A percentile compares a stretch with the other conserved stretches of the same genome.
Evolutionary conservation across 2,888 invertebrate species (phyloP).

Genomic region (Tanypteryx hageni): DNA sequence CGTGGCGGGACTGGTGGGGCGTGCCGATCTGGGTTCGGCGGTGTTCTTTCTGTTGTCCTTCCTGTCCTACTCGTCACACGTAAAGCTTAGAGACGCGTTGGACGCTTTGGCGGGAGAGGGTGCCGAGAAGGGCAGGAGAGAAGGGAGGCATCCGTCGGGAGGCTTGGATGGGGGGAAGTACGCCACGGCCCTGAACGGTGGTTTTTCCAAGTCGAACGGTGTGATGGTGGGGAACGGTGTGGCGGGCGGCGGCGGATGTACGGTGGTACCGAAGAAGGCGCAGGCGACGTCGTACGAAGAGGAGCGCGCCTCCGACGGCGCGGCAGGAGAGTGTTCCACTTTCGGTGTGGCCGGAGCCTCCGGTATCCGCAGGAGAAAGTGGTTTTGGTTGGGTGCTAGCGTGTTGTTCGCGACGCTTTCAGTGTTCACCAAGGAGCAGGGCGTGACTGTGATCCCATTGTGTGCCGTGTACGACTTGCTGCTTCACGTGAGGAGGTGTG

Average conservation of each 20-base stretch:
- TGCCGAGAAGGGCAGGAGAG: constrained; percentile 66
- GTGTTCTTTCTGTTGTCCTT: constrained; percentile 93
- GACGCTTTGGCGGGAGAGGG: constrained; percentile 62
- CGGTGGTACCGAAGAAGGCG: constrained; percentile 64
- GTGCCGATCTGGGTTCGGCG: constrained; percentile 95
- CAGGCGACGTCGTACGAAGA: constrained; percentile 66
- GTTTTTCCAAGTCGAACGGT: background rate
- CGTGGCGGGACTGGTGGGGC: constrained; percentile 95
- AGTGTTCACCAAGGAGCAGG: constrained; percentile 96
- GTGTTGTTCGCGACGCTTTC: constrained; percentile 84
- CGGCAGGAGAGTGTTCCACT: constrained; percentile 66
- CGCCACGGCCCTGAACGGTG: constrained; percentile 28
- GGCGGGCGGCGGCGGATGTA: constrained; percentile 65
- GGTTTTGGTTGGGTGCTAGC: constrained; percentile 80
- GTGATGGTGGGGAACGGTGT: constrained; percentile 45
- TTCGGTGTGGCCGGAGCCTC: constrained; percentile 76
- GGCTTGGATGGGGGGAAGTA: constrained; percentile 57
- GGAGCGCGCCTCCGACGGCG: constrained; percentile 59
- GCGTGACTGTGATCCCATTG: constrained; percentile 92
- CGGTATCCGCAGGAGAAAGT: constrained; percentile 72
- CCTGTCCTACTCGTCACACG: constrained; percentile 89
- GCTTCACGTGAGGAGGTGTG: constrained; percentile 72
- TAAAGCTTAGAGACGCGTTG: constrained; percentile 72
- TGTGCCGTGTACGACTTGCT: constrained; percentile 92
- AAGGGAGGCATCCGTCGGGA: constrained; percentile 66